phyloP scores from a whole-genome alignment of 2,797 vertebrate species.

The Mormyrus hasselquistii region DNA sequence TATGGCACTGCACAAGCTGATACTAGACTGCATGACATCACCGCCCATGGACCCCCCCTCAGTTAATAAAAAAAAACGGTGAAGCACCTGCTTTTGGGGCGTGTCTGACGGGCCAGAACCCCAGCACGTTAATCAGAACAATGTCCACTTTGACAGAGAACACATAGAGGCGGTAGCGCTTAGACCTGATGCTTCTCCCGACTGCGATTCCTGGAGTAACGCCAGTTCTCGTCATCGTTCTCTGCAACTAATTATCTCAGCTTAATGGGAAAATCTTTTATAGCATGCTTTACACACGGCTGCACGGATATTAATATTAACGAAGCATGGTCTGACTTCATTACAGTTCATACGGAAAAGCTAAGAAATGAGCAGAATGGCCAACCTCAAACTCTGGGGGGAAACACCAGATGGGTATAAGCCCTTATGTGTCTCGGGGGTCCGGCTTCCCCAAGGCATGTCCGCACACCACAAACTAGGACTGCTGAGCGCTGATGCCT shows the following conservation, averaged over 20 bases:
- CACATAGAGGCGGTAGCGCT: neutral
- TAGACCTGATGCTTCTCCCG: neutral
- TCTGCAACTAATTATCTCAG: conserved; percentile 39
- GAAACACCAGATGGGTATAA: neutral
- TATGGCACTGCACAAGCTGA: neutral
- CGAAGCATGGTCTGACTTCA: conserved; percentile 27
- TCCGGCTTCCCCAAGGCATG: neutral
- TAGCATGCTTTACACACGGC: conserved; percentile 19
- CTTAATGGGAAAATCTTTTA: conserved; percentile 38
- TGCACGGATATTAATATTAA: conserved; percentile 41
- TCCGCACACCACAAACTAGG: neutral
- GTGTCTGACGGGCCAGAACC: neutral
- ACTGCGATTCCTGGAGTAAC: conserved; percentile 1
- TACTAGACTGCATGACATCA: neutral
- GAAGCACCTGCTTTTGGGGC: neutral
- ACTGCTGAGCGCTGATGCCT: neutral
- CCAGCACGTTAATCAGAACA: neutral
- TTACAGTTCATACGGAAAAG: conserved; percentile 32
- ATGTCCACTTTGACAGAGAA: neutral
- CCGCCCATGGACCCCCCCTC: neutral
- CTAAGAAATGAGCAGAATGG: conserved; percentile 22
- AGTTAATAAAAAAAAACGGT: neutral
- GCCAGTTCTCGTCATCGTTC: conserved; percentile 36
- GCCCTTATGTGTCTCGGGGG: neutral
- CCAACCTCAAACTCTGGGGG: neutral